Conservation (phyloP, 2,113 vertebrate species). For the Corydoras sp. region DNA sequence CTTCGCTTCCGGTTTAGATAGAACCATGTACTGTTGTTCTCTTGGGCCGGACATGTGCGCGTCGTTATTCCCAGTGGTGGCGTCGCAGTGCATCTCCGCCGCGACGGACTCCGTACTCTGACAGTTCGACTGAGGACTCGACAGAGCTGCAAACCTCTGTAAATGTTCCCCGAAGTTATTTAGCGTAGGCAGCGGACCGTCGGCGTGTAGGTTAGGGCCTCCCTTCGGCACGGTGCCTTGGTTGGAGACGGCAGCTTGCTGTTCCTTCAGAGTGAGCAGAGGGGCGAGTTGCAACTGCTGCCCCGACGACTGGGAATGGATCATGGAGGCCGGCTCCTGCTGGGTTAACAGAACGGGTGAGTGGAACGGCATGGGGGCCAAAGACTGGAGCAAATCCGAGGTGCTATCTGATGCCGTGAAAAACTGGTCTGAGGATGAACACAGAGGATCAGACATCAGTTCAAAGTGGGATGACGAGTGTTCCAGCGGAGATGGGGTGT, state of each 20-base stretch:
- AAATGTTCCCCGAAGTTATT: conserved; percentile 20
- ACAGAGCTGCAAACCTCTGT: conserved; percentile 13
- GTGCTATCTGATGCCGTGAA: conserved; percentile 26
- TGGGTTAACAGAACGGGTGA: conserved; percentile 26
- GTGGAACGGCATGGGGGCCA: conserved; percentile 25
- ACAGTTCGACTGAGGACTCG: conserved; percentile 17
- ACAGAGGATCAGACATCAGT: conserved; percentile 20
- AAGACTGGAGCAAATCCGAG: conserved; percentile 35
- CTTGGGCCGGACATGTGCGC: conserved; percentile 4
- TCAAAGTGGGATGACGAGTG: conserved; percentile 25
- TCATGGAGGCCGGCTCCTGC: conserved; percentile 17
- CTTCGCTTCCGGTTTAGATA: conserved; percentile 19
- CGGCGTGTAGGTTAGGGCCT: neutral
- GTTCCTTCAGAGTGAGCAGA: conserved; percentile 33
- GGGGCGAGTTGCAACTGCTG: conserved; percentile 34
- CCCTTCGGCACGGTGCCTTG: neutral
- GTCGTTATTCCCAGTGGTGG: conserved; percentile 13
- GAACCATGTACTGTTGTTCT: conserved; percentile 29
- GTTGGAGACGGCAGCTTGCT: conserved; percentile 17
- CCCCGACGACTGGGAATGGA: conserved; percentile 21
- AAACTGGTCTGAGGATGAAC: conserved; percentile 30
- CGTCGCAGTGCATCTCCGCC: conserved; percentile 14
- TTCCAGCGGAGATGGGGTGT: conserved; percentile 9
- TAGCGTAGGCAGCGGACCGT: conserved; percentile 19
- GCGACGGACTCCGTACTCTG: conserved; percentile 6